Evolutionary conservation across 2,113 vertebrate species (phyloP).

Genomic region (Brachionichthys hirsutus): DNA sequence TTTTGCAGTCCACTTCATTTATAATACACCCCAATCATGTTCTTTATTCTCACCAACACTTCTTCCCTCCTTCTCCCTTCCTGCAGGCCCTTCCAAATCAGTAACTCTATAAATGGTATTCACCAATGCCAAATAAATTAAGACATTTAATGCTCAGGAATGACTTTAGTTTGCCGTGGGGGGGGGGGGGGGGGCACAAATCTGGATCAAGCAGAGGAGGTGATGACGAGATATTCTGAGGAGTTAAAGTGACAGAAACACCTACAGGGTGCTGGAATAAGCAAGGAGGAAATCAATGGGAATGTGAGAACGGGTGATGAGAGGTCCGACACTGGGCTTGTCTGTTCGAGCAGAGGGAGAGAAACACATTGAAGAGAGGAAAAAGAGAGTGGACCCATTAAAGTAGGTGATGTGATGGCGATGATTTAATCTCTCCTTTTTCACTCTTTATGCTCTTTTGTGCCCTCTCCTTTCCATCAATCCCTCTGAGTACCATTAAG

Average conservation of each 20-base stretch:
- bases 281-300: constrained; percentile 12
- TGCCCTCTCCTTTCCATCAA: constrained; percentile 71
- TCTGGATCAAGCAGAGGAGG: constrained; percentile 61
- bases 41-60: too few relatives aligned
- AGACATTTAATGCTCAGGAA: constrained; percentile 85
- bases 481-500: constrained; percentile 90
- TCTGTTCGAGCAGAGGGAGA: constrained; percentile 79
- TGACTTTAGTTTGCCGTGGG: constrained; percentile 89
- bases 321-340: constrained; percentile 48
- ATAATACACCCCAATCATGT: constrained; percentile 40
- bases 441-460: constrained; percentile 75
- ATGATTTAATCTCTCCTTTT: constrained; percentile 96
- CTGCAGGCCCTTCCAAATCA: constrained; percentile 83
- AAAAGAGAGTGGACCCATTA: constrained; percentile 84
- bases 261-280: constrained; percentile 17
- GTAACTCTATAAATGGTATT: constrained; percentile 95
- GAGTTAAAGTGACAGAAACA: constrained; percentile 6
- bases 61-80: constrained; percentile 42
- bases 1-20: constrained; percentile 9
- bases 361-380: constrained; percentile 88
- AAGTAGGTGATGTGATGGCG: constrained; percentile 82
- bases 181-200: constrained; percentile 51
- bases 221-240: constrained; percentile 57
- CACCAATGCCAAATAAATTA: constrained; percentile 97
- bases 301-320: constrained; percentile 25